These are phyloP conservation scores for Diorhabda sublineata DNA, from an alignment of 1,140 invertebrate genomes.

Conservation along the genomic window DNA sequence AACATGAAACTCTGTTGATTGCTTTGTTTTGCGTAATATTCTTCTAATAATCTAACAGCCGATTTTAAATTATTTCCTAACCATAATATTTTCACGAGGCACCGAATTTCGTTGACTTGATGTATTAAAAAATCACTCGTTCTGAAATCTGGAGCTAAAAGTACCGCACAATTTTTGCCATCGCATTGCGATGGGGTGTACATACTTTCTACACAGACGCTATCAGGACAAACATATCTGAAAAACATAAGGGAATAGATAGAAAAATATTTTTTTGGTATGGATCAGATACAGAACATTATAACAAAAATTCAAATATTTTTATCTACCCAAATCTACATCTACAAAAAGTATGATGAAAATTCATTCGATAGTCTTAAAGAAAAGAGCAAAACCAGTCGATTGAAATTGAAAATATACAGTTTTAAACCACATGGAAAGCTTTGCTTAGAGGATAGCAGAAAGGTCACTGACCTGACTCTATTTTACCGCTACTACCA, in stretches of 20 bases:
- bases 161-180: slow-evolving; percentile 51
- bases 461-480: no score
- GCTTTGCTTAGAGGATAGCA: no score
- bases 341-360: no score
- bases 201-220: slow-evolving; percentile 54
- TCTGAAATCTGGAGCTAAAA: slow-evolving; percentile 55
- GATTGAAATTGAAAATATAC: no score
- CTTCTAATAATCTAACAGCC: not conserved
- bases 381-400: no score
- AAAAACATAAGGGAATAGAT: slow-evolving; percentile 25
- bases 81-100: slow-evolving; percentile 62
- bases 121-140: slow-evolving; percentile 52
- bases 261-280: no score
- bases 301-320: no score
- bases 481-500: no score
- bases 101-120: slow-evolving; percentile 53
- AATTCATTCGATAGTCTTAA: no score
- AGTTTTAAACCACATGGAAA: no score
- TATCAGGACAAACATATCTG: slow-evolving; percentile 53
- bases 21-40: slow-evolving; percentile 27
- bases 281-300: no score
- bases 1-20: slow-evolving; percentile 55
- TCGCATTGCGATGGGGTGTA: slow-evolving; percentile 56
- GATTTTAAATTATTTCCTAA: slow-evolving; percentile 54
- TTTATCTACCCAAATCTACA: no score